Conservation (phyloP, 2,888 invertebrate species). For the Lycophotia porphyrea region DNA sequence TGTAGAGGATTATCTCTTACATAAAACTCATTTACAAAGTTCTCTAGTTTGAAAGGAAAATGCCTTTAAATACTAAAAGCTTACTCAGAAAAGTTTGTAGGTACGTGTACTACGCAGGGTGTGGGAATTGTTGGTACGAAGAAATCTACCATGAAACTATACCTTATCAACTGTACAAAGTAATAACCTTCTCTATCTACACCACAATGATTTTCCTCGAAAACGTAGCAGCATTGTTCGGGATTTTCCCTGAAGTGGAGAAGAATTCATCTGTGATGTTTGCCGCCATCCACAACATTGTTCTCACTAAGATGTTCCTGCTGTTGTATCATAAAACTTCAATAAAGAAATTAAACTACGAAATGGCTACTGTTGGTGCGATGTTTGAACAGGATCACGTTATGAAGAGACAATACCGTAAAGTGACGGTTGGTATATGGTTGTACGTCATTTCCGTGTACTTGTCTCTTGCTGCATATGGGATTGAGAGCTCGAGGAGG, state of each 20-base stretch:
- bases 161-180: slow-evolving; percentile 76
- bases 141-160: slow-evolving; percentile 75
- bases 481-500: slow-evolving; percentile 81
- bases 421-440: slow-evolving; percentile 79
- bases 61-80: slow-evolving; percentile 76
- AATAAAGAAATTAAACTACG: slow-evolving; percentile 82
- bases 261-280: slow-evolving; percentile 86
- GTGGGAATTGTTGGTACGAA: slow-evolving; percentile 83
- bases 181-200: slow-evolving; percentile 79
- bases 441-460: slow-evolving; percentile 82
- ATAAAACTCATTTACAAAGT: slow-evolving; percentile 16
- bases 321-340: slow-evolving; percentile 81
- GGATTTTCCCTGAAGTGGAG: slow-evolving; percentile 82
- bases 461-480: slow-evolving; percentile 80
- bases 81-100: slow-evolving; percentile 79
- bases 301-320: slow-evolving; percentile 83
- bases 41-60: slow-evolving; percentile 53
- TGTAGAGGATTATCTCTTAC: slow-evolving; percentile 3
- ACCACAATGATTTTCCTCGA: slow-evolving; percentile 83
- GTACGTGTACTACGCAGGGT: slow-evolving; percentile 83
- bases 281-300: slow-evolving; percentile 84
- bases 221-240: slow-evolving; percentile 82
- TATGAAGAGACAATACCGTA: slow-evolving; percentile 81
- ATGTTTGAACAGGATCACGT: slow-evolving; percentile 77
- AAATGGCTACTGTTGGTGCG: slow-evolving; percentile 81